Conservation (phyloP, 1,140 invertebrate genomes). For the Harpegnathos saltator region DNA sequence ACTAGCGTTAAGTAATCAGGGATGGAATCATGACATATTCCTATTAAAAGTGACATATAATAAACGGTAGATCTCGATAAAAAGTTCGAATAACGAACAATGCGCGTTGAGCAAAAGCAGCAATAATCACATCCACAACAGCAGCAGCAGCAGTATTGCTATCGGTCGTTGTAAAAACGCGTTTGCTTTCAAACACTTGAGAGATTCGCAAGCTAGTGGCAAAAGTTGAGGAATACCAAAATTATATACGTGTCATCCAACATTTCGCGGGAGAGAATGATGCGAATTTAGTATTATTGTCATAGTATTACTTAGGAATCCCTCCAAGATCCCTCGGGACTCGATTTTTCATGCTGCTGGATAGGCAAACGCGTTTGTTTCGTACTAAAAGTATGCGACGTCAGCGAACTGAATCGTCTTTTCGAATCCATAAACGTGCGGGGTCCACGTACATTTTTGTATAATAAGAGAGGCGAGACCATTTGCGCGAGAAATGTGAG, state of each 20-base stretch:
- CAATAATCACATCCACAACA: background rate
- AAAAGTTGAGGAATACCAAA: background rate
- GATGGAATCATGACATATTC: background rate
- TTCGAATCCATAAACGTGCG: background rate
- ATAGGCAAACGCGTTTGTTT: background rate
- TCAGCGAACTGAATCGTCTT: background rate
- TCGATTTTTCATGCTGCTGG: background rate
- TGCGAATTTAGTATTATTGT: constrained; percentile 39
- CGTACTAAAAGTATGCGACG: background rate
- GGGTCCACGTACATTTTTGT: constrained; percentile 57
- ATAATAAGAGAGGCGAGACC: constrained; percentile 56
- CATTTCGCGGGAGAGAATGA: background rate
- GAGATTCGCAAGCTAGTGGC: background rate
- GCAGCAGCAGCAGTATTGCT: background rate
- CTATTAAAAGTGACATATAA: background rate
- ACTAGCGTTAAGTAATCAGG: background rate
- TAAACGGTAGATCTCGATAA: background rate
- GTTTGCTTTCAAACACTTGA: background rate
- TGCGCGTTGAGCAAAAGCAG: background rate
- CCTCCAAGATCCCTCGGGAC: background rate
- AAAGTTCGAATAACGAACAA: background rate
- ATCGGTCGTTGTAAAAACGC: background rate
- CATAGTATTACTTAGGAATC: constrained; percentile 7
- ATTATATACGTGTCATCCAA: constrained; percentile 31
- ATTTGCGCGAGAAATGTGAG: constrained; percentile 64